Conservation (phyloP, 1,140 invertebrate genomes). For the Pseudomyrmex flavicornis region DNA sequence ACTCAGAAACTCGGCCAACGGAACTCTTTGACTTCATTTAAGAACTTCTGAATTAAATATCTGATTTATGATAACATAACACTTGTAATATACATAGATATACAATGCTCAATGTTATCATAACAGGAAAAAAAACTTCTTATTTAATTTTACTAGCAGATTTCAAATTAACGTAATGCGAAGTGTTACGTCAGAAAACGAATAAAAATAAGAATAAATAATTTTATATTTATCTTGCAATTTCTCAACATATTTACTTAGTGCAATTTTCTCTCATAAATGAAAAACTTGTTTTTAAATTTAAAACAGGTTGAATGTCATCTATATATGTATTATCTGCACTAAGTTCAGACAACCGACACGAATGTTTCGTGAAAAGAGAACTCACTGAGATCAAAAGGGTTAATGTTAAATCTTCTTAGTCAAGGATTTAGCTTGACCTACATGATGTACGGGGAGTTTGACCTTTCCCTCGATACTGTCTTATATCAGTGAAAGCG, state of each 20-base stretch:
- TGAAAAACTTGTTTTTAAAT: neutral
- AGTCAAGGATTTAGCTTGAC: conserved; percentile 39
- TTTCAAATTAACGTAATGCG: too few relatives aligned
- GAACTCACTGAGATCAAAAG: neutral
- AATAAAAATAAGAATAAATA: too few relatives aligned
- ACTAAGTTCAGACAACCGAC: neutral
- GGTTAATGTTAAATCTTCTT: conserved; percentile 40
- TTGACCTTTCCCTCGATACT: conserved; percentile 42
- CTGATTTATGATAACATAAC: neutral
- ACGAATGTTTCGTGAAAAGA: neutral
- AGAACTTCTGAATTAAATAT: conserved; percentile 36
- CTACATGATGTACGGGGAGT: conserved; percentile 12
- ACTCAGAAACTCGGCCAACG: conserved; percentile 37
- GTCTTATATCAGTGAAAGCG: conserved; percentile 38
- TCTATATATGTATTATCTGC: neutral
- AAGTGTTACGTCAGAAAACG: too few relatives aligned
- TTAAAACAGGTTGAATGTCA: neutral
- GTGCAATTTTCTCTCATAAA: too few relatives aligned
- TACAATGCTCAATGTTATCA: neutral
- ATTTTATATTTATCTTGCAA: too few relatives aligned
- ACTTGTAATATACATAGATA: neutral
- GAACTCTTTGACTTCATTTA: conserved; percentile 12
- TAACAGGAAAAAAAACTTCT: neutral
- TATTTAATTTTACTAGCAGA: neutral
- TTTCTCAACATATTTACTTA: too few relatives aligned